Conservation (phyloP, 2,888 invertebrate genomes). For the Yponomeuta evonymella region DNA sequence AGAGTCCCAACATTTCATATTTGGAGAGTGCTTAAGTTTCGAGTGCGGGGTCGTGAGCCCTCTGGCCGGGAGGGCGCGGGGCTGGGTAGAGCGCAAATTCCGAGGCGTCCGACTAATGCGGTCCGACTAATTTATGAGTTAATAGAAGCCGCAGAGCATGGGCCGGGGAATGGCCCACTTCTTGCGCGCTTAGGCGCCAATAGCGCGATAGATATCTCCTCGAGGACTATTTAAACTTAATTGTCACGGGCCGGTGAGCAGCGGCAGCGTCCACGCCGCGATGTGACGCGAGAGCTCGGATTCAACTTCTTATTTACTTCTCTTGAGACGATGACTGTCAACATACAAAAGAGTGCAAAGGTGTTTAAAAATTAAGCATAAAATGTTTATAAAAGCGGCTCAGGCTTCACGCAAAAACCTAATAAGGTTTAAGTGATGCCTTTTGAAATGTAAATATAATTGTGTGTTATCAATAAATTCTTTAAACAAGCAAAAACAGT, state of each 20-base stretch:
- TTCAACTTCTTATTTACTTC: slow-evolving; percentile 18
- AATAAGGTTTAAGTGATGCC: no score
- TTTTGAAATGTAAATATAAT: no score
- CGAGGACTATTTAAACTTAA: slow-evolving; percentile 22
- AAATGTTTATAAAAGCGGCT: no score
- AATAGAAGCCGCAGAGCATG: slow-evolving; percentile 35
- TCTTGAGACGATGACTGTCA: slow-evolving; percentile 12
- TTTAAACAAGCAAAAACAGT: no score
- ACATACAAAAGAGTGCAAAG: no score
- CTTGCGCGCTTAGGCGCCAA: slow-evolving; percentile 23
- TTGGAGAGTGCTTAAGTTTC: slow-evolving; percentile 7
- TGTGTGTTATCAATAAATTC: no score
- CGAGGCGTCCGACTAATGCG: slow-evolving; percentile 31
- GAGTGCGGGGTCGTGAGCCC: background rate
- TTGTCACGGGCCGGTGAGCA: slow-evolving; percentile 21
- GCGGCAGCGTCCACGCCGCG: background rate
- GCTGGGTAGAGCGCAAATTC: slow-evolving; percentile 22
- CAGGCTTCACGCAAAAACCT: no score
- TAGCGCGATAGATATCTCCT: slow-evolving; percentile 16
- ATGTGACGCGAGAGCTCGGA: slow-evolving; percentile 19
- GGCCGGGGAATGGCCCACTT: slow-evolving; percentile 26
- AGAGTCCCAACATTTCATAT: background rate
- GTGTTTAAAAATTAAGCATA: no score
- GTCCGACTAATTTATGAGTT: slow-evolving; percentile 41
- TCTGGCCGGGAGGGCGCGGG: background rate